Base-by-base conservation (phyloP, 2,888 invertebrate genomes). In the Xylota sylvarum region DNA sequence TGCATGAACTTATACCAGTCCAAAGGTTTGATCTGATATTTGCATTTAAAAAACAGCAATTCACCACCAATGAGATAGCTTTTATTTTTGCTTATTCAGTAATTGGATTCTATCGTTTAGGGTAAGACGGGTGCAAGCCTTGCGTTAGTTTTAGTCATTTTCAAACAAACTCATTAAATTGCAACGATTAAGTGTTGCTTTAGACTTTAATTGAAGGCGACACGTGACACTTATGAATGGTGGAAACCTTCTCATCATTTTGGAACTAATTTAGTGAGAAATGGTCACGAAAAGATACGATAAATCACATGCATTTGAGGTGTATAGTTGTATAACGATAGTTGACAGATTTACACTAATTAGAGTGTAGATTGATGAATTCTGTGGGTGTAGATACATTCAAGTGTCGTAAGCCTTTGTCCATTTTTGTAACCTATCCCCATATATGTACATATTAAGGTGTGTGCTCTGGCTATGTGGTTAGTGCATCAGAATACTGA, bases 211-310 rank as follows among this genome's bases (percentile, higher is more conserved):
- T 40, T 37, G 19, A 10, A 4, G 17, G 37, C 37, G 35, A 58
- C 35, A 35, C 35, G 37, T 37, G 58, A 60, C 23, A 37, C 58
- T n/a, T n/a, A 17, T 58, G n/a, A n/a, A n/a, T 4, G 10, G 5
- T 58, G 10, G 10, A 58, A 58, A 17, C 35, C 32, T 58, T 19
- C 37, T 19, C 32, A 58, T 58, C 12, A 19, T 55, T 55, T 30
- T 6, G 32, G 17, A 32, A 2, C 7, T 17, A 9, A 56, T 32
- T 56, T 14, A 10, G 14, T 32, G 55, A 14, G 55, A 14, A 55
- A 14, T 32, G 4, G 17, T 56, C 52, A 27, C 10, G 52, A 27
- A 27, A 19, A 52, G 23, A 19, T 12, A 50, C 4, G 7, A 9
- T 0, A 10, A 10, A 10, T 10, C 7, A 2, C 35, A 10, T 35